Evolutionary conservation across 53 echinoderm and acorn worm genomes (phyloP).

Genomic region (Zoroaster sp.): DNA sequence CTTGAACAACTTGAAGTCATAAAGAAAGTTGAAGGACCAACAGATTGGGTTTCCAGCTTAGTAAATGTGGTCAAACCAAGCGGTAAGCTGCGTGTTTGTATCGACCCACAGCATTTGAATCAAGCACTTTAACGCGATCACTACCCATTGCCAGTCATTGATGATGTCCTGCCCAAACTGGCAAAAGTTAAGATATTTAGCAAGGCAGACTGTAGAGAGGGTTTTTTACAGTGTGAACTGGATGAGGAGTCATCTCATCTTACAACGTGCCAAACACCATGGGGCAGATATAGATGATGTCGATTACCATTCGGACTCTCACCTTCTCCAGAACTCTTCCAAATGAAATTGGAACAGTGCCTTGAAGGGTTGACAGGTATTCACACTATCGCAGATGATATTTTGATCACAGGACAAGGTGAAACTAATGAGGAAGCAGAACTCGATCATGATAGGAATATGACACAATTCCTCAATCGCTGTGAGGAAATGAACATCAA

Average conservation of each 20-base stretch:
- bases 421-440: neutral
- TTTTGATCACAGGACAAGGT: constrained; percentile 7
- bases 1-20: constrained; percentile 43
- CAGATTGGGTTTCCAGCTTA: no score
- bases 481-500: constrained; percentile 59
- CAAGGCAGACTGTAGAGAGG: constrained; percentile 36
- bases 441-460: neutral
- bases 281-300: constrained; percentile 32
- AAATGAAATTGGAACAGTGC: constrained; percentile 44
- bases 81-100: no score
- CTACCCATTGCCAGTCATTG: no score
- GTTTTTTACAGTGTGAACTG: constrained; percentile 32
- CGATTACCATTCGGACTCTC: constrained; percentile 36
- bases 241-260: constrained; percentile 30
- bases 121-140: no score
- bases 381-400: constrained; percentile 13
- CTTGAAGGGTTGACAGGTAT: constrained; percentile 10
- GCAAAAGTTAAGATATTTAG: no score
- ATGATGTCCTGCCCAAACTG: no score
- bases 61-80: no score
- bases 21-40: constrained; percentile 32
- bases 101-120: no score
- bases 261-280: constrained; percentile 27
- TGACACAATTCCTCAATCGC: constrained; percentile 51
- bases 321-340: constrained; percentile 41